Base-by-base conservation (phyloP, 2,113 vertebrate species). In the Vidua chalybeata region DNA sequence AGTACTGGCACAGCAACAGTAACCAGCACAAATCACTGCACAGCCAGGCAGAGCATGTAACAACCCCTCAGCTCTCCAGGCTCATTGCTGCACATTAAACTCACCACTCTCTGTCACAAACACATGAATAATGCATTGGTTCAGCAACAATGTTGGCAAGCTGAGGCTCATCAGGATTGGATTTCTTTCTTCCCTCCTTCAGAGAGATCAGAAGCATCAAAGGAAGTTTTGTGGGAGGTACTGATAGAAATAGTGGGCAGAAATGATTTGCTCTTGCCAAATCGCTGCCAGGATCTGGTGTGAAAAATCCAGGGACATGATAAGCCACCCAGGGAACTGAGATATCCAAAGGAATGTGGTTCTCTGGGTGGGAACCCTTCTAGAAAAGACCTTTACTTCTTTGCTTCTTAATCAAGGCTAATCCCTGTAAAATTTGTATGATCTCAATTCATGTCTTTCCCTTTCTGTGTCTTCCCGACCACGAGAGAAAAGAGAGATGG, bases 81-180 rank as follows among this genome's bases (percentile, higher is more conserved):
- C 77, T 85, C 22, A 26, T 97, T 96, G 89, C 49, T 93, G 51
- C 51, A 37, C 74, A 23, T 93, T 89, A 80, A 74, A 63, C 51
- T 86, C 86, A 30, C 48, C 10, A 7, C 28, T 85, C 33, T 54
- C 63, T 94, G 67, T 78, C 89, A 85, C 71, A 94, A 83, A 69
- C 8, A 24, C 37, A 64, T 91, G 92, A 94, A 96, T 85, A 96
- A 97, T 93, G 48, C 68, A 91, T 87, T 33, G 73, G 19, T 80
- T 93, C 81, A 85, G 71, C 67, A 63, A 39, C 1, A 2, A 66
- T 67, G 17, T 13, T 62, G 87, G 59, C 59, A 87, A 48, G 69
- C 58, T 30, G 66, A 62, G 61, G 35, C 66, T 87, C 67, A 12
- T 45, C 35, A 54, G 83, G 31, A 18, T 0, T 66, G 61, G 17